phyloP scores from a whole-genome alignment of 1,140 invertebrate species.

The Dreissena rostriformis region DNA sequence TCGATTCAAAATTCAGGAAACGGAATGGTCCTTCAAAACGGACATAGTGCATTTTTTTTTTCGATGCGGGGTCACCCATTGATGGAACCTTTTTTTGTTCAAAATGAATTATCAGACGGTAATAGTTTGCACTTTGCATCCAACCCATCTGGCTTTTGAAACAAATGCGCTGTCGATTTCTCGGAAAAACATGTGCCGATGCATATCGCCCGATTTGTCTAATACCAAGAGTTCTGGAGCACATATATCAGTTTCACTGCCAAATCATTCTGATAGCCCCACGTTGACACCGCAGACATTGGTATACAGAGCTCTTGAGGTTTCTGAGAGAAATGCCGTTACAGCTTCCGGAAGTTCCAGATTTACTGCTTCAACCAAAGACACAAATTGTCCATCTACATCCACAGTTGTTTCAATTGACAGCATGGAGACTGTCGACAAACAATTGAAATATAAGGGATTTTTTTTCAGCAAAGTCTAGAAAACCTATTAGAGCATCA shows the following conservation, averaged over 20 bases:
- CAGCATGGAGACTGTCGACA: too few relatives aligned
- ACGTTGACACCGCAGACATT: too few relatives aligned
- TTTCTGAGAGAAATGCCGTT: too few relatives aligned
- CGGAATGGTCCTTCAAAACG: conserved; percentile 1
- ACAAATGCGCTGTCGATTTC: conserved; percentile 53
- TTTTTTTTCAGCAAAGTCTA: background rate
- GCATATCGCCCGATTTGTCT: conserved; percentile 53
- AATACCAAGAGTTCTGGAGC: conserved; percentile 31
- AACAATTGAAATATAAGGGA: too few relatives aligned
- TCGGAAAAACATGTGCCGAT: conserved; percentile 53
- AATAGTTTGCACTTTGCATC: conserved; percentile 26
- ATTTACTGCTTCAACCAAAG: too few relatives aligned
- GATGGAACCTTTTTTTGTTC: conserved; percentile 35
- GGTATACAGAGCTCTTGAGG: too few relatives aligned
- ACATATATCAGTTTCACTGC: conserved; percentile 47
- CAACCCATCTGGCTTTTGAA: conserved; percentile 34
- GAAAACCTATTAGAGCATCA: conserved; percentile 29
- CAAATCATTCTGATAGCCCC: conserved; percentile 41
- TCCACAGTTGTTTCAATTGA: too few relatives aligned
- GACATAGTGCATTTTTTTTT: background rate
- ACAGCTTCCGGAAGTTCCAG: too few relatives aligned
- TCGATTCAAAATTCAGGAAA: background rate
- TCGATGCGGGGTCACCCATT: background rate
- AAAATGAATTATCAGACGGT: background rate
- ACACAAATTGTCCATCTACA: too few relatives aligned